phyloP scores from a whole-genome alignment of 2,888 invertebrate genomes.

The Trichacis sp. region DNA sequence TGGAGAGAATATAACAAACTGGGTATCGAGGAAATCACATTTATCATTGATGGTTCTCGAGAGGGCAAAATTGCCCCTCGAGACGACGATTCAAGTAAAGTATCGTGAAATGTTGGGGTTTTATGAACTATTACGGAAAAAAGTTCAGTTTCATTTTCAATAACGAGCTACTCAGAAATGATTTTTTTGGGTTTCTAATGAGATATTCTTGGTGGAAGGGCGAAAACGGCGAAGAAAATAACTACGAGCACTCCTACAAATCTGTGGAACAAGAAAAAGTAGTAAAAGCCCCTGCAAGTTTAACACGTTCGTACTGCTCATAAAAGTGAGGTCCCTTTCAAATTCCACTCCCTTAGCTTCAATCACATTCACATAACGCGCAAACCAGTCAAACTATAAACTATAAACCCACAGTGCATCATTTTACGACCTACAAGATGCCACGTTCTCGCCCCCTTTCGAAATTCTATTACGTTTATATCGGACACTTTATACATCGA shows the following conservation, averaged over 20 bases:
- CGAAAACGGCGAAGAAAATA: too few relatives aligned
- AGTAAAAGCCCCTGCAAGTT: slow-evolving; percentile 44
- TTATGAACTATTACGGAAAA: slow-evolving; percentile 19
- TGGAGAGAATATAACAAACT: neutral
- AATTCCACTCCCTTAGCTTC: slow-evolving; percentile 56
- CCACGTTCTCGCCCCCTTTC: slow-evolving; percentile 34
- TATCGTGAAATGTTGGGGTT: slow-evolving; percentile 53
- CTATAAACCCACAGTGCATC: slow-evolving; percentile 58
- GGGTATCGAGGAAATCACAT: slow-evolving; percentile 53
- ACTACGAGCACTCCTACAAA: neutral
- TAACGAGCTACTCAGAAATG: too few relatives aligned
- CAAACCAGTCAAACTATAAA: slow-evolving; percentile 56
- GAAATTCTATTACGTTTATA: slow-evolving; percentile 56
- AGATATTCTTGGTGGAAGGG: too few relatives aligned
- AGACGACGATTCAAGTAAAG: slow-evolving; percentile 60
- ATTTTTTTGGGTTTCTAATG: too few relatives aligned
- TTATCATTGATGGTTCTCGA: slow-evolving; percentile 55
- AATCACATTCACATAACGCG: slow-evolving; percentile 51
- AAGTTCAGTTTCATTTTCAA: neutral
- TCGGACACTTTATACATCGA: slow-evolving; percentile 14
- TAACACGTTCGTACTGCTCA: slow-evolving; percentile 51
- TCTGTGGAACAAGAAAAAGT: slow-evolving; percentile 31
- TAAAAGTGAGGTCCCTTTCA: slow-evolving; percentile 65
- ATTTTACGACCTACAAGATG: slow-evolving; percentile 58
- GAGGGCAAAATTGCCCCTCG: slow-evolving; percentile 60